Evolutionary conservation across 2,888 invertebrate species (phyloP).

Genomic region (Ectobius pallidus): DNA sequence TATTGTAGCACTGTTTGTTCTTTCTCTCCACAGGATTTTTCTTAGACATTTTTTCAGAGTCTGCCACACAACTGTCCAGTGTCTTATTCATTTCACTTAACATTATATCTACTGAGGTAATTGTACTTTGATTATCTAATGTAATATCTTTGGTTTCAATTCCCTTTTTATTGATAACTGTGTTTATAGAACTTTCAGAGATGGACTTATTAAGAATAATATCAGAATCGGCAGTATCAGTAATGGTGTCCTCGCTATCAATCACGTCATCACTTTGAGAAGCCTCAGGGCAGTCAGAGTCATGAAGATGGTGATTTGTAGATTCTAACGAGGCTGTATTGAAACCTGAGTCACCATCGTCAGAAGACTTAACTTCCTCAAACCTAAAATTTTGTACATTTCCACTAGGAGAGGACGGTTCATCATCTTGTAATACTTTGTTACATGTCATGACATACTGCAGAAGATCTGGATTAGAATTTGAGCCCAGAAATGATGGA

Average conservation of each 20-base stretch:
- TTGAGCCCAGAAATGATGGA: conserved; percentile 32
- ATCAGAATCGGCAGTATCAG: background rate
- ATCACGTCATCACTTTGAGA: background rate
- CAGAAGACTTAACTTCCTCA: background rate
- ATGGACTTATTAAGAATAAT: too few species aligned
- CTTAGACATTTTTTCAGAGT: background rate
- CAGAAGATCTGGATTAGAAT: conserved; percentile 3
- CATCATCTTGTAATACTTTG: background rate
- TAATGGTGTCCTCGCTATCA: background rate
- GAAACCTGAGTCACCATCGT: conserved; percentile 18
- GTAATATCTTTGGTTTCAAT: conserved; percentile 26
- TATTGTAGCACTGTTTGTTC: conserved; percentile 19
- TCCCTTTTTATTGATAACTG: background rate
- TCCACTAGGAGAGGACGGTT: background rate
- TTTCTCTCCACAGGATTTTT: background rate
- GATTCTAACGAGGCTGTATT: conserved; percentile 9
- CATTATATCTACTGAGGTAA: conserved; percentile 23
- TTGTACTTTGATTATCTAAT: conserved; percentile 11
- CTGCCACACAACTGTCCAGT: background rate
- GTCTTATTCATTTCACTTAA: background rate
- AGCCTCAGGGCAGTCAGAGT: background rate
- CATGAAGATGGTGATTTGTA: background rate
- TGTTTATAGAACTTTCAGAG: background rate
- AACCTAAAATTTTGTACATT: background rate
- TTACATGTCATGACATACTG: background rate